A percentile compares a stretch with the other conserved stretches of the same genome.
Conservation (phyloP, 2,888 invertebrate species). For the Chloroclystis v-ata region DNA sequence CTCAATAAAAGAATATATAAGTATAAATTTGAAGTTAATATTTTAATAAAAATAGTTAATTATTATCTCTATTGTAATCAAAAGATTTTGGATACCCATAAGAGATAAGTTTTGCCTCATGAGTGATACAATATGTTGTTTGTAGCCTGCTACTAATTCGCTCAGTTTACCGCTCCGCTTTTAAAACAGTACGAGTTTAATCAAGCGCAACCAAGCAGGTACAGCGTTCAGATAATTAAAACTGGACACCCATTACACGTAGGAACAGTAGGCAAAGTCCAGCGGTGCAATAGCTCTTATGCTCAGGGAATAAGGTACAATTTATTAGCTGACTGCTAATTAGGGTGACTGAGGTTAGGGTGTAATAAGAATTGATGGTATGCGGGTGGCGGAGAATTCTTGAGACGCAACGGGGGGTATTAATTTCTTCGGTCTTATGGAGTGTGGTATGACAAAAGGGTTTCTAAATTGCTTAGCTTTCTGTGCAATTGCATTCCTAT, state of each 20-base stretch:
- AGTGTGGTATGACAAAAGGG: background rate
- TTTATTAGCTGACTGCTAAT: constrained; percentile 17
- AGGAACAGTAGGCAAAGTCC: constrained; percentile 16
- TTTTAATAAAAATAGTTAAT: too few species aligned
- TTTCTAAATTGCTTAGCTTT: background rate
- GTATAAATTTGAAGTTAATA: too few species aligned
- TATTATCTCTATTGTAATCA: too few species aligned
- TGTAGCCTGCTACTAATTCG: background rate
- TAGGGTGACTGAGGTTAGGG: constrained; percentile 14
- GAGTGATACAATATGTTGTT: too few species aligned
- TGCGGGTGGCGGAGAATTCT: constrained; percentile 17
- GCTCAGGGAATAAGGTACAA: constrained; percentile 15
- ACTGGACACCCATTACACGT: constrained; percentile 30
- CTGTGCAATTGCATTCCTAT: constrained; percentile 1
- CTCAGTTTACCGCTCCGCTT: constrained; percentile 6
- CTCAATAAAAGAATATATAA: too few species aligned
- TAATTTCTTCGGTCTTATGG: constrained; percentile 12
- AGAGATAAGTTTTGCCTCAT: too few species aligned
- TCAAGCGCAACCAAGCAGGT: constrained; percentile 28
- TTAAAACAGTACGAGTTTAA: background rate
- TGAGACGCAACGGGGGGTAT: constrained; percentile 11
- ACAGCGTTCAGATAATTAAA: constrained; percentile 32
- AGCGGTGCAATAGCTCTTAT: constrained; percentile 18
- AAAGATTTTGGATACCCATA: too few species aligned
- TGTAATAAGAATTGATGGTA: constrained; percentile 22